These are phyloP conservation scores for Erpornis zantholeuca DNA, from an alignment of 2,113 vertebrate species.

Conservation along the genomic window DNA sequence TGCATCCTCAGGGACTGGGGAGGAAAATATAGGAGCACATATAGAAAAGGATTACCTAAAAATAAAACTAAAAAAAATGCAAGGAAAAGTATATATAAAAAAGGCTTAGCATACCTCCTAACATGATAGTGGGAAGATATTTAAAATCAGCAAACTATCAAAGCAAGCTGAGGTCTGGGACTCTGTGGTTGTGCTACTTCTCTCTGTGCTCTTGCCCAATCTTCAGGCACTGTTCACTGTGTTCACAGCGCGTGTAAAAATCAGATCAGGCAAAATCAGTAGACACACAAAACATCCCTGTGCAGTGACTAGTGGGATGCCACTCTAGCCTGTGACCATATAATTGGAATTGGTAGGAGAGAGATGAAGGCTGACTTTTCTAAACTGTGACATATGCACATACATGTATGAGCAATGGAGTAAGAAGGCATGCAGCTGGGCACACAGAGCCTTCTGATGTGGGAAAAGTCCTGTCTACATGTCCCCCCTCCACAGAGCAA, in stretches of 20 bases:
- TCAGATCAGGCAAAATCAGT: background rate
- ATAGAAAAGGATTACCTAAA: background rate
- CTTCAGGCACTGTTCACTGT: background rate
- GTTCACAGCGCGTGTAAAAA: background rate
- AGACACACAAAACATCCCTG: background rate
- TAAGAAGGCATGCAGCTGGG: background rate
- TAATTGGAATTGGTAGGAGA: background rate
- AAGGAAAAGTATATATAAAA: background rate
- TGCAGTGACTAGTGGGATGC: fast-evolving
- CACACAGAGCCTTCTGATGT: background rate
- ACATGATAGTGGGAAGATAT: background rate
- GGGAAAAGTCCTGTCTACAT: background rate
- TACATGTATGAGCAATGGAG: background rate
- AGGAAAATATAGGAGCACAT: background rate
- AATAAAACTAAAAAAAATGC: background rate
- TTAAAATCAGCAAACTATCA: background rate
- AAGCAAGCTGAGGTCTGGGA: background rate
- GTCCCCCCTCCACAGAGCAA: background rate
- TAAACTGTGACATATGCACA: fast-evolving
- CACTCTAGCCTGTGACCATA: background rate
- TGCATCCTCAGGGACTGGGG: background rate
- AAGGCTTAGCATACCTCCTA: background rate
- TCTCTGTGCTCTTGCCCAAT: background rate
- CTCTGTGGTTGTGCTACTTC: background rate
- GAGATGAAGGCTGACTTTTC: background rate